Evolutionary conservation across 1,140 invertebrate genomes (phyloP), one percentile per base, ranked within the genome.

Genomic region (Zophobas atratus): DNA sequence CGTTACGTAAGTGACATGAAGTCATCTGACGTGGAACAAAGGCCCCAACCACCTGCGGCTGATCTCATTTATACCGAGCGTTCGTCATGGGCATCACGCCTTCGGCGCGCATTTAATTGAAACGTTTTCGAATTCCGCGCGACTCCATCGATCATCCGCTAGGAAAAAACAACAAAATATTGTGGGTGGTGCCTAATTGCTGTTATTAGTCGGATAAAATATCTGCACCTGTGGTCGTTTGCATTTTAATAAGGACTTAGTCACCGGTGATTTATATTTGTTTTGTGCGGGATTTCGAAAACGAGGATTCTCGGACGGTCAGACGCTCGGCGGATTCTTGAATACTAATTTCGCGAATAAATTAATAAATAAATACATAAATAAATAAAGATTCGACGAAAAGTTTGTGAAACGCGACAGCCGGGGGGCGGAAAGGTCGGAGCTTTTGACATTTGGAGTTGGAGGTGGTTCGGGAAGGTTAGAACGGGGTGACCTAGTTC

Each of bases 231-330:
- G 56, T 60, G 56, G 38, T 60, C 56, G 56, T 60, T 60, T 60
- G 56, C 56, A 60, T 60, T 60, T 60, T 60, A 60, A 60, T 60
- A 60, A 39, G 56, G 56, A 60, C 35, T 60, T 60, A 72, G 20
- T 72, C 48, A 72, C 51, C 38, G 38, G 34, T 60, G 38, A 60
- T 60, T 60, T 60, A 60, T 60, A 60, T 60, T 39, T 60, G 34
- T 60, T 60, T 60, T 60, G 48, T 35, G 36, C 3, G 8, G 48
- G 0, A 8, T 53, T 51, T 53, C 46, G n/a, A 48, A 57, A 75
- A 75, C 56, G 39, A 1, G 43, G 53, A 75, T 41, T 57, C 57
- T 39, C 39, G 60, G 5, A 33, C 39, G 38, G 35, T 46, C 43
- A 46, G 43, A 46, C 43, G 43, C 43, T 46, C 3, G 3, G 0